Conservation (phyloP, 1,140 invertebrate genomes). For the Drosophila tropicalis region DNA sequence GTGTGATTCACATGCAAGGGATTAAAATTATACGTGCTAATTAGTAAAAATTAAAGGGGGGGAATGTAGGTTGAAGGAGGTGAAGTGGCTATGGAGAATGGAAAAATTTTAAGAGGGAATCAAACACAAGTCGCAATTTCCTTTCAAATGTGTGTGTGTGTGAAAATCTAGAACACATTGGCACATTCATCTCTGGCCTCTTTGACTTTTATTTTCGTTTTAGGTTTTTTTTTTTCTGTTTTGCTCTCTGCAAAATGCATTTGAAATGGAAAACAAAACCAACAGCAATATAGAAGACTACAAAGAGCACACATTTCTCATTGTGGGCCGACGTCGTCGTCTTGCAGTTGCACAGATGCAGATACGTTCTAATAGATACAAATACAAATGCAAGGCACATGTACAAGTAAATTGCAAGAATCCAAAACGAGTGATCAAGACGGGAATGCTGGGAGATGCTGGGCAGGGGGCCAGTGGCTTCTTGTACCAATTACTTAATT, state of each 20-base stretch:
- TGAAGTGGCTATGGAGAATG: slow-evolving; percentile 16
- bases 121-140: slow-evolving; percentile 35
- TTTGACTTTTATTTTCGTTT: slow-evolving; percentile 14
- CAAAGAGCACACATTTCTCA: slow-evolving; percentile 43
- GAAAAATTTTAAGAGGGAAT: slow-evolving; percentile 1
- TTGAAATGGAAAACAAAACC: slow-evolving; percentile 53
- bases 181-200: slow-evolving; percentile 25
- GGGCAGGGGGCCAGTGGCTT: slow-evolving; percentile 24
- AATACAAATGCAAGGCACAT: slow-evolving; percentile 39
- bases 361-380: slow-evolving; percentile 30
- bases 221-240: too few species aligned
- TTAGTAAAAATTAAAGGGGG: slow-evolving; percentile 37
- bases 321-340: slow-evolving; percentile 1
- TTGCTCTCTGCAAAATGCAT: slow-evolving; percentile 56
- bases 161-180: slow-evolving; percentile 1
- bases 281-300: slow-evolving; percentile 10
- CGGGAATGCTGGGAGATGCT: not conserved
- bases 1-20: slow-evolving; percentile 53
- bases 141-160: not conserved
- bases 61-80: too few species aligned
- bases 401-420: slow-evolving; percentile 59
- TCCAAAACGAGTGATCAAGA: slow-evolving; percentile 28
- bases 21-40: slow-evolving; percentile 22
- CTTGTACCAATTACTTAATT: slow-evolving; percentile 76
- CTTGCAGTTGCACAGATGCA: slow-evolving; percentile 38